Percentiles rank a stretch among this genome's conserved stretches.
Conservation (phyloP, 2,113 vertebrate species). For the Podiceps cristatus region DNA sequence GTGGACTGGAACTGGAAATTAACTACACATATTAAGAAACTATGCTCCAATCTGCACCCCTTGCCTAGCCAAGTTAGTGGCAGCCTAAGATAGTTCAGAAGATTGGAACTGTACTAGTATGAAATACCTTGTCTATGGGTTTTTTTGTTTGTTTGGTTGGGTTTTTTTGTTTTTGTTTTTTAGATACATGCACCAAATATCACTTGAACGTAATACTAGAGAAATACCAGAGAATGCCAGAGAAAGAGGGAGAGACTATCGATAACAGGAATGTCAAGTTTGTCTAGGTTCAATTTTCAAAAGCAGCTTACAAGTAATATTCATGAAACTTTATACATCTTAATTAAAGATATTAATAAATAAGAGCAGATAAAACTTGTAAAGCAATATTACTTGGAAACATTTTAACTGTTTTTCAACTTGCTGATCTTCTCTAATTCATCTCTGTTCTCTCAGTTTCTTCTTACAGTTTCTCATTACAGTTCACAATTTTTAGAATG, state of each 20-base stretch:
- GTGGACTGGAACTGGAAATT: background rate
- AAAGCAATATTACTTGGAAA: no score
- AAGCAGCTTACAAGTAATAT: background rate
- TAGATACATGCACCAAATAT: rapidly evolving
- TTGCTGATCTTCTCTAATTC: background rate
- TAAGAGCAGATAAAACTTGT: background rate
- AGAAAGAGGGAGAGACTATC: background rate
- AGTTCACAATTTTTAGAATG: background rate
- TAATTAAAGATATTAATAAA: background rate
- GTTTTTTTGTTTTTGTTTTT: background rate
- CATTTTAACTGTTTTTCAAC: background rate
- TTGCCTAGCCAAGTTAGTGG: background rate
- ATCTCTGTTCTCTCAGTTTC: background rate
- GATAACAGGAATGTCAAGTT: background rate
- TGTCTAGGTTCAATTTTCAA: background rate
- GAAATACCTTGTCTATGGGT: background rate
- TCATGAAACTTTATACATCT: background rate
- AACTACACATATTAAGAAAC: background rate
- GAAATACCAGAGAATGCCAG: background rate
- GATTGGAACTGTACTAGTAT: background rate
- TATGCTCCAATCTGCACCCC: background rate
- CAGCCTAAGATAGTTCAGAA: background rate
- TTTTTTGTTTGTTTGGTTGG: no score
- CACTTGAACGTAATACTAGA: background rate
- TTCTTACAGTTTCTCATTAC: background rate